Evolutionary conservation across 2,113 vertebrate genomes (phyloP), one percentile per base, ranked within the genome.

Genomic region (Oncorhynchus clarkii): DNA sequence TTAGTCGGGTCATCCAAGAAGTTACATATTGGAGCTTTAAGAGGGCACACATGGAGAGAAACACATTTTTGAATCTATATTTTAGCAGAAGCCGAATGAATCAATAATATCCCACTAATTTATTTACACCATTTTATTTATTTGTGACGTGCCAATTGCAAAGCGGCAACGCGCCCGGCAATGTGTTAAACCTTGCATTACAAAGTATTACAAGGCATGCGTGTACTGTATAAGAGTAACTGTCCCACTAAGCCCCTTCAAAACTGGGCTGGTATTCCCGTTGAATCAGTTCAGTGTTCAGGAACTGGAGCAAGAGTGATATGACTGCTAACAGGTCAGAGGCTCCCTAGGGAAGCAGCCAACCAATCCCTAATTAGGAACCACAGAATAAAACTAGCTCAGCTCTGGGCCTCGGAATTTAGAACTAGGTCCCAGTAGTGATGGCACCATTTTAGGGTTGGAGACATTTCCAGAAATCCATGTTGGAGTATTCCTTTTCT

Each of bases 251-350:
- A 45, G 39, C 11, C 39, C 9, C 9, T 45, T 45, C 39, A 45
- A 11, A 45, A 45, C 39, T 45, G 39, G 39, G 39, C 9, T 45
- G 39, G 9, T 11, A 45, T 45, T 45, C 39, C 39, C 2, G 9
- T 45, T 11, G 39, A 45, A 45, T 54, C 16, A 16, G 14, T 0
- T 82, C 60, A 76, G 82, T 71, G 71, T 85, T 83, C 65, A 80
- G 82, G 79, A 89, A 92, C 84, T 90, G 84, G 91, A 88, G 88
- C 88, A 89, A 85, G 81, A 90, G 77, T 90, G 85, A 92, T 90
- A 82, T 88, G 87, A 88, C 85, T 84, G 86, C 83, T 79, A 87
- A 71, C 82, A 79, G 88, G 87, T 89, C 88, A 88, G 79, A 84
- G 73, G 84, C 87, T 89, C 88, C 87, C 88, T 77, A 85, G 89